Conservation (phyloP, 2,797 vertebrate genomes). For the Ataeniobius toweri region DNA sequence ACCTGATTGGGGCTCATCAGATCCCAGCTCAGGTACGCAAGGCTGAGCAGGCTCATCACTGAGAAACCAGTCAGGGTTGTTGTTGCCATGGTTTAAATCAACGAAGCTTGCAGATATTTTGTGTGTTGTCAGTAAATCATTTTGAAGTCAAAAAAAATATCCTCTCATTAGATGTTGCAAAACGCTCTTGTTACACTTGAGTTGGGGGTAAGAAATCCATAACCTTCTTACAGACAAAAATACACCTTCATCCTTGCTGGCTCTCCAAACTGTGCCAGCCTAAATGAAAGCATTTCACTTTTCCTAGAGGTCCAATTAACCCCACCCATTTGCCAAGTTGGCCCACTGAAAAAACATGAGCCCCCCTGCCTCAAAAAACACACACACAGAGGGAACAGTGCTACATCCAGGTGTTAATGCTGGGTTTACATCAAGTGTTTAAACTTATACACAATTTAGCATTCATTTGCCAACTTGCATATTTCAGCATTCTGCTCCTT, state of each 20-base stretch:
- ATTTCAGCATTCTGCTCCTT: neutral
- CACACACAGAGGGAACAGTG: conserved; percentile 41
- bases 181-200: neutral
- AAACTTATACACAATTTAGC: neutral
- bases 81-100: conserved; percentile 79
- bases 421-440: conserved; percentile 32
- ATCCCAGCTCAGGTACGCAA: conserved; percentile 96
- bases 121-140: conserved; percentile 39
- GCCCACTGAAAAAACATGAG: conserved; percentile 64
- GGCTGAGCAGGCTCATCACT: conserved; percentile 90
- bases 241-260: conserved; percentile 42
- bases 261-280: conserved; percentile 49
- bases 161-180: neutral
- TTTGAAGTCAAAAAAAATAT: conserved; percentile 4
- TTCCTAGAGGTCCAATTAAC: conserved; percentile 59
- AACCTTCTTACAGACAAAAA: conserved; percentile 21
- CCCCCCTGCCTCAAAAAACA: conserved; percentile 40
- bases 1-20: conserved; percentile 88
- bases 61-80: conserved; percentile 91
- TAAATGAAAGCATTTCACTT: conserved; percentile 65
- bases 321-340: conserved; percentile 67
- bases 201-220: neutral
- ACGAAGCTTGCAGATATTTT: conserved; percentile 10
- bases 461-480: neutral
- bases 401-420: conserved; percentile 46